Evolutionary conservation across 2,797 vertebrate species (phyloP), one percentile per base, ranked within the genome.

Genomic region (Paedocypris micromegethes): DNA sequence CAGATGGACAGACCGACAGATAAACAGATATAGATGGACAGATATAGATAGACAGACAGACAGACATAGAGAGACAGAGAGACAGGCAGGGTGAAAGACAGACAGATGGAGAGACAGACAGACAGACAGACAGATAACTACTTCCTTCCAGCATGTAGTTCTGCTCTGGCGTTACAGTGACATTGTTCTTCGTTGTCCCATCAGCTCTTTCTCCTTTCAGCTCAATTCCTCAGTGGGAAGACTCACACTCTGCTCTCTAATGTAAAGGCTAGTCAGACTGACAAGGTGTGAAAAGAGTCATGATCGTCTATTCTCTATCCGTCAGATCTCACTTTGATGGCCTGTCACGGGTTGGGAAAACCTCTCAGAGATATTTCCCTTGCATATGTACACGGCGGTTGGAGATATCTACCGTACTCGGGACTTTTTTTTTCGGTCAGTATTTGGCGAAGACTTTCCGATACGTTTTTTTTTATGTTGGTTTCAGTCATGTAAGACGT

Each of bases 271-370:
- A 84, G 82, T 78, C 72, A 51, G 76, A 76, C 82, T 86, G 88
- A 88, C 85, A 79, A 85, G 81, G 86, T 87, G 85, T 87, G 86
- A 87, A 87, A 84, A 84, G 82, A 87, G 84, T 84, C 80, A 76
- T 82, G 85, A 87, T 86, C 80, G 74, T 76, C 80, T 78, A 80
- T 84, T 84, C 79, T 85, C 76, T 76, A 67, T 58, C 77, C 81
- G 86, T 88, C 83, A 87, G 79, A 85, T 84, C 81, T 82, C 75
- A 78, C 79, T 85, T 85, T 87, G 84, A 89, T 84, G 83, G 85
- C 80, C 78, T 83, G 83, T 70, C 85, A 85, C 83, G 69, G 70
- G 47, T 60, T 42, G 74, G 63, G 72, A 49, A 68, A 64, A 55
- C 41, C 61, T 61, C 7, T 42, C 47, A 49, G 49, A 72, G 44